A percentile compares a stretch with the other conserved stretches of the same genome.
Conservation (phyloP, 2,113 vertebrate genomes). For the Malaclemys terrapin region DNA sequence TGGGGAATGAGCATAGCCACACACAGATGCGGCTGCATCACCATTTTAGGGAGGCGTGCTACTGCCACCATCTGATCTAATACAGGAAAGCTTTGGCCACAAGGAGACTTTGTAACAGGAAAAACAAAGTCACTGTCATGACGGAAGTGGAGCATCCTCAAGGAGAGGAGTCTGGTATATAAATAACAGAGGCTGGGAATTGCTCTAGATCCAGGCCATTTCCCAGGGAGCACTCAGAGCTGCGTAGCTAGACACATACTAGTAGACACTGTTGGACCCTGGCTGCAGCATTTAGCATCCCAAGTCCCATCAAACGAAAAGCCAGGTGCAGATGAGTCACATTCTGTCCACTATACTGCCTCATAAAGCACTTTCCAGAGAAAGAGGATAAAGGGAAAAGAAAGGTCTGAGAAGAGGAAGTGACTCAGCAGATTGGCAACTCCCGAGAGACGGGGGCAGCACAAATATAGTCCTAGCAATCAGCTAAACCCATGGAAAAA, state of each 20-base stretch:
- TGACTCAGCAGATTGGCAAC: neutral
- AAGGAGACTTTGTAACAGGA: neutral
- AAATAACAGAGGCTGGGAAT: neutral
- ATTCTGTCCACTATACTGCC: neutral
- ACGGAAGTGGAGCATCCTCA: fast-evolving
- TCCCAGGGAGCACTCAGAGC: neutral
- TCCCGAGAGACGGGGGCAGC: neutral
- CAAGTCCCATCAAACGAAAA: neutral
- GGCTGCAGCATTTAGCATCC: neutral
- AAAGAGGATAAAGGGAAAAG: neutral
- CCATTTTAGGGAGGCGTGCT: neutral
- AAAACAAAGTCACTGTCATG: neutral
- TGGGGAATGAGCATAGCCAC: neutral
- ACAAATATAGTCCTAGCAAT: neutral
- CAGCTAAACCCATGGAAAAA: neutral
- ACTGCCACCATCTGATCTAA: neutral
- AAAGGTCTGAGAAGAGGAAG: neutral
- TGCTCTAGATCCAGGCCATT: neutral
- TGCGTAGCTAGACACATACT: neutral
- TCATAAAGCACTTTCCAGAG: neutral
- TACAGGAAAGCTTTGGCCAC: neutral
- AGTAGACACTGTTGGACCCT: neutral
- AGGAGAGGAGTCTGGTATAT: neutral
- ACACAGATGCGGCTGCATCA: neutral
- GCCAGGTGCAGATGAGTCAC: constrained; percentile 40